Evolutionary conservation across 2,113 vertebrate genomes (phyloP), one percentile per base, ranked within the genome.

Genomic region (Bagarius yarrelli): DNA sequence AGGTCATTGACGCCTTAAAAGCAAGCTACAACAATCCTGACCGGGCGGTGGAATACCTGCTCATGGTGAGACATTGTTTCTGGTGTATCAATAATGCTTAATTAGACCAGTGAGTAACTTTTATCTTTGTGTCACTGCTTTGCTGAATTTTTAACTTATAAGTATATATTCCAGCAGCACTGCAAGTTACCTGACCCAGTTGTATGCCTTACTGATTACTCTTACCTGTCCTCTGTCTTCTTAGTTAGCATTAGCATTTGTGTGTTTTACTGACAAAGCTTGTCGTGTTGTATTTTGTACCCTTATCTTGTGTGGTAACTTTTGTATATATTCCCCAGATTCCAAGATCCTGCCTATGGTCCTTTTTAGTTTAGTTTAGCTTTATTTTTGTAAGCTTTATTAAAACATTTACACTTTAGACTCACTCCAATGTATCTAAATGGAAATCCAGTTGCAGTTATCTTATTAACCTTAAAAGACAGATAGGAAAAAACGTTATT

Each of bases 1-100:
- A 90, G 78, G 93, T 94, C 5, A 86, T 94, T 0, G 84, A 91
- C 8, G 93, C 93, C 0, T 89, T 94, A 56, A 82, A 90, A 84
- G 93, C 93, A 63, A 94, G 93, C 75, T 94, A 85, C 86, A 94
- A 94, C 87, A 94, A 94, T 85, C 93, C 93, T 0, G 93, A 94
- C 89, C 86, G 93, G 74, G 93, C 93, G 0, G 93, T 94, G 70
- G 93, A 94, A 81, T 94, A 94, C 82, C 87, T 94, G 1, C 91
- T 94, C 32, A 94, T 89, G 88, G 92, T 94, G 81, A 91, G 88
- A 75, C 14, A 71, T 18, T 13, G 32, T 59, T 1, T 73, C 23
- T 27, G 18, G 2, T 66, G 8, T 23, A 34, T 18, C 44, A 64
- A 23, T 50, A 27, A 44, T 70, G n/a, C 14, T 5, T 70, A 25